These are phyloP conservation scores for Melanotus villosus DNA, from an alignment of 2,888 invertebrate species.

Conservation along the genomic window DNA sequence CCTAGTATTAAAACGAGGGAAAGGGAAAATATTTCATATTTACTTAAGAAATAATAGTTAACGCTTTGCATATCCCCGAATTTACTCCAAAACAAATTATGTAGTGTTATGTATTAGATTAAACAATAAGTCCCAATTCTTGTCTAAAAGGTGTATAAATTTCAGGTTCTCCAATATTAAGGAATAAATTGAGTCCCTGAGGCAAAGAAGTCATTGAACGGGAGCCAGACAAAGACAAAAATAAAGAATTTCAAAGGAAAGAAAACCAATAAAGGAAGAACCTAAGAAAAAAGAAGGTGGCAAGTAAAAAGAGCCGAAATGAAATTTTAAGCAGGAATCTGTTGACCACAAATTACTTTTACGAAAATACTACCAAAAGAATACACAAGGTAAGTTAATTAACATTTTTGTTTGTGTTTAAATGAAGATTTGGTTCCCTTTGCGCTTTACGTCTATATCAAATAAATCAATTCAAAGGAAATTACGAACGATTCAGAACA, in stretches of 20 bases:
- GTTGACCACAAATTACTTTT: slow-evolving; percentile 25
- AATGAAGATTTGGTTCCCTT: too few relatives aligned
- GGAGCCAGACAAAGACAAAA: slow-evolving; percentile 15
- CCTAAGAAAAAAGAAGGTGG: slow-evolving; percentile 9
- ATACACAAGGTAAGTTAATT: slow-evolving; percentile 1
- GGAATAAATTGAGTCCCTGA: slow-evolving; percentile 12
- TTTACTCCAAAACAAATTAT: too few relatives aligned
- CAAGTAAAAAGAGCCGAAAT: slow-evolving; percentile 22
- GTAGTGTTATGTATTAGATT: too few relatives aligned
- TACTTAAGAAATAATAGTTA: too few relatives aligned
- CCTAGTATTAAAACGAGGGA: too few relatives aligned
- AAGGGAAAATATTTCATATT: too few relatives aligned
- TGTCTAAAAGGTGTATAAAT: too few relatives aligned
- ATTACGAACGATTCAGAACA: too few relatives aligned
- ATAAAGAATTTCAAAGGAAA: slow-evolving; percentile 15
- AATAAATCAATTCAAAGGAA: too few relatives aligned
- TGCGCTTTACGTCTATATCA: too few relatives aligned
- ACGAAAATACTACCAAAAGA: not conserved
- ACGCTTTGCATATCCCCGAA: too few relatives aligned
- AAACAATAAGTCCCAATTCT: too few relatives aligned
- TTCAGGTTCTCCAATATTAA: slow-evolving; percentile 18
- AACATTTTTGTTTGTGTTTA: not conserved
- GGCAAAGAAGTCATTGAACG: slow-evolving; percentile 11
- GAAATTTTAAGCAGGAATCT: slow-evolving; percentile 21
- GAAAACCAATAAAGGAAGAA: slow-evolving; percentile 19